These are phyloP conservation scores for Climacteris rufus DNA, from an alignment of 2,113 vertebrate genomes.

Conservation along the genomic window DNA sequence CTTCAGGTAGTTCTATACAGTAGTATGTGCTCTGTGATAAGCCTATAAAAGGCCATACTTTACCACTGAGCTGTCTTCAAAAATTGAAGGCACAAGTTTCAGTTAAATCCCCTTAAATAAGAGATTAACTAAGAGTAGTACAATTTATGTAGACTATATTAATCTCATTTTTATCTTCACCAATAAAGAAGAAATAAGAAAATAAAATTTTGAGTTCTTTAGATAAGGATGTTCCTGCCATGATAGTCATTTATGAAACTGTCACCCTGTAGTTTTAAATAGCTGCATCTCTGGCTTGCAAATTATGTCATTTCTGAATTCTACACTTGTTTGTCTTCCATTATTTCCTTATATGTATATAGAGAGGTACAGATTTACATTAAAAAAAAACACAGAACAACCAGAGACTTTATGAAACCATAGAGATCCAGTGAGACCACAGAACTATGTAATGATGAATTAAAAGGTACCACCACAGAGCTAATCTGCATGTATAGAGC, in stretches of 20 bases:
- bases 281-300: slow-evolving; percentile 41
- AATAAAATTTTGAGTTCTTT: slow-evolving; percentile 66
- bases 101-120: not conserved
- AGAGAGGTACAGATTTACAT: not conserved
- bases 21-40: not conserved
- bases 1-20: not conserved
- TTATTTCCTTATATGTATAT: not conserved
- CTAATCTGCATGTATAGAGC: not conserved
- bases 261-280: slow-evolving; percentile 39
- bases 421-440: not conserved
- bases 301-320: slow-evolving; percentile 45
- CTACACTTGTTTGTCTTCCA: not conserved
- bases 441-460: not conserved
- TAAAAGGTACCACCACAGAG: not conserved
- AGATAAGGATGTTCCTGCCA: slow-evolving; percentile 32
- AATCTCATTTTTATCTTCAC: slow-evolving; percentile 35
- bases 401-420: not conserved
- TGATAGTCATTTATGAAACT: slow-evolving; percentile 28
- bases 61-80: not conserved
- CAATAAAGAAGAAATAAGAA: slow-evolving; percentile 68
- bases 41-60: not conserved
- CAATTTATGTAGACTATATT: not conserved
- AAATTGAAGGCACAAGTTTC: not conserved
- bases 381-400: not conserved
- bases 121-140: not conserved